Evolutionary conservation across 2,797 vertebrate species (phyloP).

Genomic region (Cossypha dichroa): DNA sequence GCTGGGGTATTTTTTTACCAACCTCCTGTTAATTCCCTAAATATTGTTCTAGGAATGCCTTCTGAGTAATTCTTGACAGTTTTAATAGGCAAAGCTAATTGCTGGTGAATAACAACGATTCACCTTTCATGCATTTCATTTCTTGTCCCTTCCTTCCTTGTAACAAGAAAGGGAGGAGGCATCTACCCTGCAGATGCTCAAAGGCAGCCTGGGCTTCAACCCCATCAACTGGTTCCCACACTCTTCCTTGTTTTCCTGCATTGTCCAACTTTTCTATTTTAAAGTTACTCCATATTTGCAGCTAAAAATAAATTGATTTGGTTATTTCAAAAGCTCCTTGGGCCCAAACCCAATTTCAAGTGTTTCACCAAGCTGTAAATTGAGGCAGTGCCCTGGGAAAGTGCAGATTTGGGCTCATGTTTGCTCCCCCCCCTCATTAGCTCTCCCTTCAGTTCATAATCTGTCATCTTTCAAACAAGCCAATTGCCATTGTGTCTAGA

Average conservation of each 20-base stretch:
- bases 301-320: neutral
- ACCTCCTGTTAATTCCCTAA: neutral
- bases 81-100: neutral
- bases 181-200: neutral
- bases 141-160: neutral
- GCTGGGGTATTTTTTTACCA: neutral
- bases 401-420: neutral
- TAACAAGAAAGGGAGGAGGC: neutral
- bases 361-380: neutral
- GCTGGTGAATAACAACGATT: neutral
- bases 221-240: neutral
- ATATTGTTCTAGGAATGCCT: rapidly evolving
- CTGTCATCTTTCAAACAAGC: neutral
- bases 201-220: neutral
- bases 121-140: neutral
- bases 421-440: neutral
- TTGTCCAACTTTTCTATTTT: neutral
- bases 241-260: neutral
- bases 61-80: neutral
- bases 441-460: neutral
- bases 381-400: neutral
- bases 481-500: neutral
- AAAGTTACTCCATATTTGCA: neutral
- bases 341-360: neutral
- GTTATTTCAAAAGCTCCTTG: neutral